Percentiles rank a stretch among this genome's conserved stretches.
Conservation (phyloP, 2,888 invertebrate species). For the Xestia ashworthii region DNA sequence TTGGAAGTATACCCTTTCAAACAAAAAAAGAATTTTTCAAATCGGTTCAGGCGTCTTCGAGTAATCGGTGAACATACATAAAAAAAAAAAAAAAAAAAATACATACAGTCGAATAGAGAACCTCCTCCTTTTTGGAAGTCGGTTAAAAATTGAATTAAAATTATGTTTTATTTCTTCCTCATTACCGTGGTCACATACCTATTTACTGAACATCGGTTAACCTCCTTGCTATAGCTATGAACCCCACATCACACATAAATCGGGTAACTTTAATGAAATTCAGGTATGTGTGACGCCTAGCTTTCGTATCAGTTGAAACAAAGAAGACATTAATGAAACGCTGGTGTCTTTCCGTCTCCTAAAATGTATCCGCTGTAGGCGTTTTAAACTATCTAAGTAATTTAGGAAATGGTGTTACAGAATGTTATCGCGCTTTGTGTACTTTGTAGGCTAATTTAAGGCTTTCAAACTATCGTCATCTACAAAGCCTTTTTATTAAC, state of each 20-base stretch:
- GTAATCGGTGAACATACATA: no score
- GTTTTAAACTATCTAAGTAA: constrained; percentile 22
- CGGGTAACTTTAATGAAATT: constrained; percentile 9
- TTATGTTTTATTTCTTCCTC: neutral
- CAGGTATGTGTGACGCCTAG: constrained; percentile 14
- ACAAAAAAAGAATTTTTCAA: no score
- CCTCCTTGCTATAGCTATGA: neutral
- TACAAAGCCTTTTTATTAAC: no score
- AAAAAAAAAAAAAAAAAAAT: no score
- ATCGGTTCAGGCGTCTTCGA: no score
- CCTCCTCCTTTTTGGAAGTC: no score
- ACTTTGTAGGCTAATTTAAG: no score
- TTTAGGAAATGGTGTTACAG: constrained; percentile 4
- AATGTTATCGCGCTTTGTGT: constrained; percentile 15
- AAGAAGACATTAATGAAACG: constrained; percentile 27
- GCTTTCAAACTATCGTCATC: no score
- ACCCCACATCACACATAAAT: neutral
- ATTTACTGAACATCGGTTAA: neutral
- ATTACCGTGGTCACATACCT: neutral
- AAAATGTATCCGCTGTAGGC: constrained; percentile 10
- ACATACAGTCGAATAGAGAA: no score
- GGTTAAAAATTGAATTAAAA: no score
- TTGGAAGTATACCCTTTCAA: no score
- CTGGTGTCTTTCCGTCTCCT: constrained; percentile 20
- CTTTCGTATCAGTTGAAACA: constrained; percentile 13